These are phyloP conservation scores for Poicephalus meyeri DNA, from an alignment of 2,113 vertebrate genomes.

Conservation along the genomic window DNA sequence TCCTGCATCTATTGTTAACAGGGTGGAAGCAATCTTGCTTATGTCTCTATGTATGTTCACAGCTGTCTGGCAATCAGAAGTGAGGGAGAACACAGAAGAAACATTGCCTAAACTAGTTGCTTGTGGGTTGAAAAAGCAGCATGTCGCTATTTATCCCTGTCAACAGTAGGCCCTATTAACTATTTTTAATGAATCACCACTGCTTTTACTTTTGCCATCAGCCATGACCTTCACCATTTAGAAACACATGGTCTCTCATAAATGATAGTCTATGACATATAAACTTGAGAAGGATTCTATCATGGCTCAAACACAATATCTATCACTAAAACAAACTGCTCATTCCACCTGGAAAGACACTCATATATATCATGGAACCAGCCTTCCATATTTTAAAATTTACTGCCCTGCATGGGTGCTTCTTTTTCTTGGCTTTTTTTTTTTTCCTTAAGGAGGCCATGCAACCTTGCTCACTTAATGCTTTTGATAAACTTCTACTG, in stretches of 20 bases:
- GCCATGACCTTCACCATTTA: conserved; percentile 83
- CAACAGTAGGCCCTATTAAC: conserved; percentile 77
- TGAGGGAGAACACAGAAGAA: conserved; percentile 41
- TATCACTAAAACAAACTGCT: conserved; percentile 88
- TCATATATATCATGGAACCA: conserved; percentile 82
- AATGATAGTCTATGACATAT: conserved; percentile 76
- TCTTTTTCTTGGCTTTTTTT: neutral
- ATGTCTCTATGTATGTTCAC: conserved; percentile 36
- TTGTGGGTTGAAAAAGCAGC: conserved; percentile 58
- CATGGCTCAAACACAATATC: conserved; percentile 80
- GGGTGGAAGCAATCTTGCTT: conserved; percentile 35
- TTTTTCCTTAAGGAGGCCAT: conserved; percentile 67
- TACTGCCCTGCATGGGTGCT: conserved; percentile 72
- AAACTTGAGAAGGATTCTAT: conserved; percentile 81
- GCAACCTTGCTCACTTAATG: conserved; percentile 82
- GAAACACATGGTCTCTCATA: conserved; percentile 82
- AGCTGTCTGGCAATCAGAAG: conserved; percentile 23
- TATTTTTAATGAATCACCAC: conserved; percentile 84
- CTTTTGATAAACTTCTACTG: conserved; percentile 93
- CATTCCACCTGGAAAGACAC: conserved; percentile 80
- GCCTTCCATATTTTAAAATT: conserved; percentile 83
- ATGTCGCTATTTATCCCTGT: conserved; percentile 77
- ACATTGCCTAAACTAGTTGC: conserved; percentile 57
- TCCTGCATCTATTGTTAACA: conserved; percentile 18
- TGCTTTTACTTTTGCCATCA: conserved; percentile 85